Evolutionary conservation across 2,888 invertebrate genomes (phyloP).

Genomic region (Eumerus sabulonum): DNA sequence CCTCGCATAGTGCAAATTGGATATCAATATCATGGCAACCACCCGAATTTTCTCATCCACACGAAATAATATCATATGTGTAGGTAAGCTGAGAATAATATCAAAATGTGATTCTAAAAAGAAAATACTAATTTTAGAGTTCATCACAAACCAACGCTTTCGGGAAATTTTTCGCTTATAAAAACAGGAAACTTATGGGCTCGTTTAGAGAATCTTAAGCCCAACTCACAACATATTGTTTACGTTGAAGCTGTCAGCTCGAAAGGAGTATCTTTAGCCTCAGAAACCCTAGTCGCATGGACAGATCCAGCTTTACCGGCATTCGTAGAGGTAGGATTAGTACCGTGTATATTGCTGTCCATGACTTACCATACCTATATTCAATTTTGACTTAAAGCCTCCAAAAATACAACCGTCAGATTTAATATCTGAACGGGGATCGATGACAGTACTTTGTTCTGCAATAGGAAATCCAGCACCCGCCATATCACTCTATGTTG

Average conservation of each 20-base stretch:
- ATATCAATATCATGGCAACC: slow-evolving; percentile 91
- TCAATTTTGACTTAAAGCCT: slow-evolving; percentile 80
- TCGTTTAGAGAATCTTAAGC: slow-evolving; percentile 85
- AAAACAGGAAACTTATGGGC: slow-evolving; percentile 86
- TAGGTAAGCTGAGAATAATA: slow-evolving; percentile 79
- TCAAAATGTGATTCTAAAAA: not conserved
- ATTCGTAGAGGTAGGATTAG: slow-evolving; percentile 86
- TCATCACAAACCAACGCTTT: slow-evolving; percentile 84
- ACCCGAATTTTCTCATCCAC: slow-evolving; percentile 89
- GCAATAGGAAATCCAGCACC: slow-evolving; percentile 93
- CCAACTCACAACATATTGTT: slow-evolving; percentile 90
- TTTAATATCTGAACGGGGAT: slow-evolving; percentile 89
- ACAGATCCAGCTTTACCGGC: slow-evolving; percentile 93
- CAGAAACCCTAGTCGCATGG: slow-evolving; percentile 91
- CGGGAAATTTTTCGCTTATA: slow-evolving; percentile 82
- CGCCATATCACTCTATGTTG: slow-evolving; percentile 89
- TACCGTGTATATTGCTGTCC: not conserved
- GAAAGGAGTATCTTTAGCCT: slow-evolving; percentile 86
- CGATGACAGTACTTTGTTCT: slow-evolving; percentile 91
- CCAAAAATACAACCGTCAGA: slow-evolving; percentile 91
- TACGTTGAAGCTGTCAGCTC: slow-evolving; percentile 87
- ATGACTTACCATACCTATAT: not conserved
- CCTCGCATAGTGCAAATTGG: slow-evolving; percentile 90
- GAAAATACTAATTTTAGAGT: slow-evolving; percentile 79
- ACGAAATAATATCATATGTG: slow-evolving; percentile 85